A percentile compares a stretch with the other conserved stretches of the same genome.
Conservation (phyloP, 2,888 invertebrate species). For the Galerucella calmariensis region DNA sequence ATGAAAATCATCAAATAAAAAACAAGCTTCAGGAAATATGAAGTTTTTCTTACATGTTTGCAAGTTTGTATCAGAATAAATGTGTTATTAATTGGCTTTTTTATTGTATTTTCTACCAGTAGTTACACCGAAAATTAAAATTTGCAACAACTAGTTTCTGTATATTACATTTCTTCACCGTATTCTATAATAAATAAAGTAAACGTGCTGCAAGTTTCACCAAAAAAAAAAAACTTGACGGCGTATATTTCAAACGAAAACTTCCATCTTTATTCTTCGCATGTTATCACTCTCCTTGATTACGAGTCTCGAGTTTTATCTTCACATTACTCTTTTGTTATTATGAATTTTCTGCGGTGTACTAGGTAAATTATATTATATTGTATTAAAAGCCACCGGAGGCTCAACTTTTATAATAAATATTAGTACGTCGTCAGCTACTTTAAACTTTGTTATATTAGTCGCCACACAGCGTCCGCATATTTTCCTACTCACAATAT, state of each 20-base stretch:
- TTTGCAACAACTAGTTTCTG: background rate
- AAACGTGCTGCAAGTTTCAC: background rate
- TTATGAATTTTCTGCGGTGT: slow-evolving; percentile 22
- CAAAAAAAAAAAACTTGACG: slow-evolving; percentile 10
- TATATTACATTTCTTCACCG: background rate
- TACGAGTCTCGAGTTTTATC: slow-evolving; percentile 21
- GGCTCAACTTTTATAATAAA: slow-evolving; percentile 28
- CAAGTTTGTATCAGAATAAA: too few relatives aligned
- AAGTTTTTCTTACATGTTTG: too few relatives aligned
- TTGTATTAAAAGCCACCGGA: slow-evolving; percentile 26
- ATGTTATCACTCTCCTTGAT: slow-evolving; percentile 29
- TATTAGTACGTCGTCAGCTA: slow-evolving; percentile 20
- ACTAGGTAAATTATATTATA: slow-evolving; percentile 29
- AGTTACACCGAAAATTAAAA: background rate
- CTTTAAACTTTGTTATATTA: slow-evolving; percentile 26
- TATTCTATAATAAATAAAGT: background rate
- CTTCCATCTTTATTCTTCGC: slow-evolving; percentile 23
- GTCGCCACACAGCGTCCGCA: background rate
- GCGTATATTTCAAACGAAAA: slow-evolving; percentile 12
- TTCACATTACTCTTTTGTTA: slow-evolving; percentile 21
- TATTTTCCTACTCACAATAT: background rate
- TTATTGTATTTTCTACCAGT: too few relatives aligned
- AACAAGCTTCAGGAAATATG: too few relatives aligned
- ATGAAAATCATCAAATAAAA: too few relatives aligned
- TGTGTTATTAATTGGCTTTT: too few relatives aligned